phyloP scores from a whole-genome alignment of 2,113 vertebrate genomes.

The Datnioides undecimradiatus region DNA sequence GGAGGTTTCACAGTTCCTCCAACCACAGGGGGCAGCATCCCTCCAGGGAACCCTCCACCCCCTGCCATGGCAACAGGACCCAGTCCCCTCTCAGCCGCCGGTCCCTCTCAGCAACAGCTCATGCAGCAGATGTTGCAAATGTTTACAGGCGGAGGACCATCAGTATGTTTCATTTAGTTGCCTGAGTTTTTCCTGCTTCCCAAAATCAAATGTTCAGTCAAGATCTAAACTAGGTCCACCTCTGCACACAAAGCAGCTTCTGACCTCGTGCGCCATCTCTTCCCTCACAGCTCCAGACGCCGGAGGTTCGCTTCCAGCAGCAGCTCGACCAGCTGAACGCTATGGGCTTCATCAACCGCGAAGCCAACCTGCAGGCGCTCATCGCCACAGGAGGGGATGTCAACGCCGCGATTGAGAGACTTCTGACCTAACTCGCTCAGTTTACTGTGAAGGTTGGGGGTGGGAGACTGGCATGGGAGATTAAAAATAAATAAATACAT shows the following conservation, averaged over 20 bases:
- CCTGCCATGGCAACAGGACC: conserved; percentile 41
- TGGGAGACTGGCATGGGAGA: background rate
- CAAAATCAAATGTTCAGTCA: too few species aligned
- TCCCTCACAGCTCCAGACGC: conserved; percentile 85
- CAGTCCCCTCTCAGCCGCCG: conserved; percentile 51
- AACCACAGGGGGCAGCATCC: background rate
- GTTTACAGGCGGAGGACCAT: conserved; percentile 82
- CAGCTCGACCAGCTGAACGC: conserved; percentile 94
- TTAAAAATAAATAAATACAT: background rate
- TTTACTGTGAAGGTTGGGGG: background rate
- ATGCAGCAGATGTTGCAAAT: conserved; percentile 89
- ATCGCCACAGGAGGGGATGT: conserved; percentile 87
- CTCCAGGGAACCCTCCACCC: background rate
- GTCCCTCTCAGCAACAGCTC: conserved; percentile 89
- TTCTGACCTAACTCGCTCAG: conserved; percentile 74
- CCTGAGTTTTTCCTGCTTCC: background rate
- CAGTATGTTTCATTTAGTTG: conserved; percentile 1
- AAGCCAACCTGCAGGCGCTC: conserved; percentile 92
- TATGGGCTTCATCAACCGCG: conserved; percentile 94
- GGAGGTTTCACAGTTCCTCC: conserved; percentile 3
- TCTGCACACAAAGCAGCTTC: background rate
- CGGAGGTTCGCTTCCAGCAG: conserved; percentile 92
- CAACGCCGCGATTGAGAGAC: conserved; percentile 87
- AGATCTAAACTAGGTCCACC: too few species aligned
- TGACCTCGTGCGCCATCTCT: background rate